phyloP scores from a whole-genome alignment of 2,113 vertebrate genomes.

The Pangasianodon gigas region DNA sequence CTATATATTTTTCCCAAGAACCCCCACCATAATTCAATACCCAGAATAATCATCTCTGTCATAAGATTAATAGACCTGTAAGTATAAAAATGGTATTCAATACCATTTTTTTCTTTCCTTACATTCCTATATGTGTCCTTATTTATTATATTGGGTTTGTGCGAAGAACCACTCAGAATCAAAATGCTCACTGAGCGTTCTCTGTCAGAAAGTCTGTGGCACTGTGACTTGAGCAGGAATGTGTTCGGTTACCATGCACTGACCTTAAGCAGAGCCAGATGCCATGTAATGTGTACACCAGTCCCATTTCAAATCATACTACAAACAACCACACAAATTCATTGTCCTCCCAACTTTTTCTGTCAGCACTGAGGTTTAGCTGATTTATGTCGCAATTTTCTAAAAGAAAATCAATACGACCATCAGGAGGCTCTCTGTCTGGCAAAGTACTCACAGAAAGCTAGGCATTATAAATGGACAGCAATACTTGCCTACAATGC shows the following conservation, averaged over 20 bases:
- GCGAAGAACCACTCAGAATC: not conserved
- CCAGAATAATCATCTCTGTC: constrained; percentile 5
- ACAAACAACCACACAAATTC: not conserved
- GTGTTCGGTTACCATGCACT: not conserved
- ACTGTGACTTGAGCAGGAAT: not conserved
- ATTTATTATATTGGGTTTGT: not conserved
- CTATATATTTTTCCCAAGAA: not conserved
- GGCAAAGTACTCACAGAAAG: not conserved
- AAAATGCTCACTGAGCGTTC: not conserved
- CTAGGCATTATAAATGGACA: not conserved
- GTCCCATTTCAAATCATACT: not conserved
- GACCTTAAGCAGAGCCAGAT: not conserved
- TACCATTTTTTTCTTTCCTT: not conserved
- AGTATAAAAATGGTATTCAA: not conserved
- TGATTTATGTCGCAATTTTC: constrained; percentile 1
- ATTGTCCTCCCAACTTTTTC: not conserved
- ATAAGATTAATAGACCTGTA: constrained; percentile 8
- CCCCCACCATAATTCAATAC: not conserved
- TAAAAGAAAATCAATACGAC: constrained; percentile 27
- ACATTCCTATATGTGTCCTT: not conserved
- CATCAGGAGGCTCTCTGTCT: constrained; percentile 6
- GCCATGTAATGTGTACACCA: not conserved
- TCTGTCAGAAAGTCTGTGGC: not conserved
- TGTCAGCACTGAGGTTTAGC: not conserved
- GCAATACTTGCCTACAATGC: not conserved